phyloP scores from a whole-genome alignment of 2,113 vertebrate species.

The Eurypyga helias region DNA sequence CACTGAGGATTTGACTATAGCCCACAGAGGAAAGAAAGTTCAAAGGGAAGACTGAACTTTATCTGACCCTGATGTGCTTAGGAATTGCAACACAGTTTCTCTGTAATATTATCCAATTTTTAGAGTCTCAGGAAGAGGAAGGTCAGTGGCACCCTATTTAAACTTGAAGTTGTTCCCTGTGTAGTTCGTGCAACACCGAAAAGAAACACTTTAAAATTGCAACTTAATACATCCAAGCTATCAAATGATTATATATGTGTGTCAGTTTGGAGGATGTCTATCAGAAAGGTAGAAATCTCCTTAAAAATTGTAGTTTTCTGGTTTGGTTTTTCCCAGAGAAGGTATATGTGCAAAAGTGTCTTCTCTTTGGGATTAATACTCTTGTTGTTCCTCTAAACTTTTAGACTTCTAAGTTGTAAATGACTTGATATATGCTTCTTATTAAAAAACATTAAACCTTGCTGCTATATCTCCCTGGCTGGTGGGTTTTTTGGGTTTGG shows the following conservation, averaged over 20 bases:
- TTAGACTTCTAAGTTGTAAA: neutral
- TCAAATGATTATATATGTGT: neutral
- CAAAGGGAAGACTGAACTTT: slow-evolving; percentile 65
- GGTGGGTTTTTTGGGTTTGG: neutral
- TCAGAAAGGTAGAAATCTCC: neutral
- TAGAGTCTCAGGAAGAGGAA: slow-evolving; percentile 9
- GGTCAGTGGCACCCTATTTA: neutral
- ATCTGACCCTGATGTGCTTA: slow-evolving; percentile 46
- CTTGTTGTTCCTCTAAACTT: neutral
- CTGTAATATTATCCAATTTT: neutral
- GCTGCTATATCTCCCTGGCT: neutral
- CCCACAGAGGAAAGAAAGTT: slow-evolving; percentile 36
- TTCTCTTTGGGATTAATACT: neutral
- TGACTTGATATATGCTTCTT: neutral
- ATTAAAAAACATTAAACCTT: neutral
- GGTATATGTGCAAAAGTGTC: neutral
- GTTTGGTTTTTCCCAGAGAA: neutral
- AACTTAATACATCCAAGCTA: neutral
- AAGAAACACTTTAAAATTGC: neutral
- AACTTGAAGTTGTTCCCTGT: neutral
- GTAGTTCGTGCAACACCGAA: neutral
- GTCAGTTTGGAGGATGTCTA: neutral
- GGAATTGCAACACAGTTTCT: slow-evolving; percentile 30
- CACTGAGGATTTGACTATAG: neutral
- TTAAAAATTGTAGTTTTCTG: neutral